A percentile compares a stretch with the other conserved stretches of the same genome.
phyloP scores from a whole-genome alignment of 2,797 vertebrate genomes.

The Rhincodon typus region DNA sequence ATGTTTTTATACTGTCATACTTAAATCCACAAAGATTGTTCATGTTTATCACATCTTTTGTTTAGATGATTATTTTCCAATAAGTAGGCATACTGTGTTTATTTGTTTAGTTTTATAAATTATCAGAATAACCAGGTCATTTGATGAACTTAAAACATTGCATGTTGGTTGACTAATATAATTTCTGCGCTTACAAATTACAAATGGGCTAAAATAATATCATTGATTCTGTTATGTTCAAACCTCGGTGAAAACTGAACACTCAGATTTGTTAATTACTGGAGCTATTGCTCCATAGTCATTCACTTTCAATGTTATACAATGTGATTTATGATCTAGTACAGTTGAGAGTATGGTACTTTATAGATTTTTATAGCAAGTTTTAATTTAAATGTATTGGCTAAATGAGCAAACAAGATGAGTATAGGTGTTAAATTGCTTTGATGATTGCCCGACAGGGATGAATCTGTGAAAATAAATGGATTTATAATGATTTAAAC shows the following conservation, averaged over 20 bases:
- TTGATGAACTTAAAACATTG: background rate
- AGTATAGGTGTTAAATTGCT: background rate
- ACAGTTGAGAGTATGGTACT: background rate
- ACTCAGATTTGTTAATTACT: conserved; percentile 6
- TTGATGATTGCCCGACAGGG: background rate
- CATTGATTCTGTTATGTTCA: background rate
- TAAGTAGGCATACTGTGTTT: background rate
- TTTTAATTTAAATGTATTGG: background rate
- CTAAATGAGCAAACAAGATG: background rate
- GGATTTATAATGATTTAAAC: background rate
- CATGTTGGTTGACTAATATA: background rate
- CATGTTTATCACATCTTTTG: background rate
- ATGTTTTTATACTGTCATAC: background rate
- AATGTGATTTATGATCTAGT: background rate
- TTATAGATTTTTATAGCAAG: background rate
- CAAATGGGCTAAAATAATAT: background rate
- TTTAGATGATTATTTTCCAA: background rate
- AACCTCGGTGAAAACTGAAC: background rate
- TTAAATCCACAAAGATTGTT: background rate
- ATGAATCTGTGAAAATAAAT: background rate
- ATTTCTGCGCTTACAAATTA: background rate
- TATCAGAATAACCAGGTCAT: background rate
- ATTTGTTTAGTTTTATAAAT: background rate
- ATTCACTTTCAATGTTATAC: background rate
- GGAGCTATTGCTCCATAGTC: background rate